Evolutionary conservation across 1,140 invertebrate genomes (phyloP).

Genomic region (Samia ricini): DNA sequence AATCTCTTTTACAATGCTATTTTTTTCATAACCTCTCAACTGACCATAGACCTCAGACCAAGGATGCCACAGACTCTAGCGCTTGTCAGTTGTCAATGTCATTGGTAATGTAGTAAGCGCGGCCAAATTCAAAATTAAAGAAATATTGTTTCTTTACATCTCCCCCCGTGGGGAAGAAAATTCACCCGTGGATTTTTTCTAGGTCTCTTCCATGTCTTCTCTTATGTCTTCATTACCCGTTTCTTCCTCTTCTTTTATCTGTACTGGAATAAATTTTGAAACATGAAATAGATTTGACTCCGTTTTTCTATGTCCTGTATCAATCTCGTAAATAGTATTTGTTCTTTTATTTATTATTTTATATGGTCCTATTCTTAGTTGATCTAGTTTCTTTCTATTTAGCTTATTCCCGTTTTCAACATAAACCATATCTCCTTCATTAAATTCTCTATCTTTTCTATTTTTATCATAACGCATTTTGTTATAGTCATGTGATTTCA

Average conservation of each 20-base stretch:
- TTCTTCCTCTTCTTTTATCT: neutral
- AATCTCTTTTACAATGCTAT: no score
- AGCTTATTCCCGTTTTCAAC: constrained; percentile 20
- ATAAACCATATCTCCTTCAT: constrained; percentile 17
- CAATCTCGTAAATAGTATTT: constrained; percentile 15
- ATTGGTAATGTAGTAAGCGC: no score
- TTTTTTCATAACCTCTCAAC: no score
- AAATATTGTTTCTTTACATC: no score
- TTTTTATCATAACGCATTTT: constrained; percentile 21
- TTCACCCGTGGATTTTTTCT: no score
- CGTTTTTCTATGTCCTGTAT: constrained; percentile 15
- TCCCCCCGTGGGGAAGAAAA: no score
- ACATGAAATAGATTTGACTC: constrained; percentile 22
- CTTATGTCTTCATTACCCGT: no score
- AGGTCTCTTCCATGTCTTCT: no score
- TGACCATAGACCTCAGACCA: no score
- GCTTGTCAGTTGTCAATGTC: no score
- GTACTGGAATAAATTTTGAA: constrained; percentile 2
- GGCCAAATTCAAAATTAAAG: no score
- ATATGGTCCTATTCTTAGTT: constrained; percentile 17
- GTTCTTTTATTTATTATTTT: constrained; percentile 20
- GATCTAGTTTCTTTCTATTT: constrained; percentile 21
- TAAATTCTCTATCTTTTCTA: constrained; percentile 11
- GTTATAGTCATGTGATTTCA: constrained; percentile 19
- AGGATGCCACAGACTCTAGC: no score